Evolutionary conservation across 2,797 vertebrate genomes (phyloP).

Genomic region (Stomatorhinus walkeri): DNA sequence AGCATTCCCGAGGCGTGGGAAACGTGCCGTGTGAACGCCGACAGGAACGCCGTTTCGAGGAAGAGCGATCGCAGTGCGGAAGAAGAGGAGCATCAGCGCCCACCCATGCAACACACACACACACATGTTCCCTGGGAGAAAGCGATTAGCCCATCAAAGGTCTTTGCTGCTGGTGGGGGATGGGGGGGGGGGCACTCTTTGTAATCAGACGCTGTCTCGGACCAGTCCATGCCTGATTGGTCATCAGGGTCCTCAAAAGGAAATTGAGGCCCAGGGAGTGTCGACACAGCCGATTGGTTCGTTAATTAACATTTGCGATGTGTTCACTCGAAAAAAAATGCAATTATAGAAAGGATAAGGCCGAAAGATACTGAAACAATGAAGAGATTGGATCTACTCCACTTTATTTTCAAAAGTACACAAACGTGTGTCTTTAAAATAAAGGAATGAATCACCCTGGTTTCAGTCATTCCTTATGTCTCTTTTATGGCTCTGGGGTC

Average conservation of each 20-base stretch:
- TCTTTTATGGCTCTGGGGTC: background rate
- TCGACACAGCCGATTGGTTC: constrained; percentile 59
- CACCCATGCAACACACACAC: background rate
- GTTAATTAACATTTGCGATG: constrained; percentile 53
- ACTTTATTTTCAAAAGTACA: background rate
- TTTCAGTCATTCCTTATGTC: background rate
- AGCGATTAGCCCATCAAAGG: constrained; percentile 2
- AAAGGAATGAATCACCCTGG: background rate
- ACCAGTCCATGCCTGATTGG: constrained; percentile 77
- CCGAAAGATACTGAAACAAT: background rate
- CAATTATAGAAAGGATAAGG: background rate
- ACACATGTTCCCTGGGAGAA: background rate
- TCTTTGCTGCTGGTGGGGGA: constrained; percentile 4
- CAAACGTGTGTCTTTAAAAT: background rate
- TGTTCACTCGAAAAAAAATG: constrained; percentile 29
- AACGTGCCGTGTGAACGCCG: constrained; percentile 14
- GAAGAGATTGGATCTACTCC: background rate
- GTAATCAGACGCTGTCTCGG: constrained; percentile 71
- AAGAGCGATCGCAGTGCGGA: constrained; percentile 21
- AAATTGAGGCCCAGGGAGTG: constrained; percentile 76
- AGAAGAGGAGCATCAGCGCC: background rate
- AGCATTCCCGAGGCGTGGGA: constrained; percentile 9
- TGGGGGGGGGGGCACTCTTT: constrained; percentile 53
- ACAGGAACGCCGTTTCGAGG: constrained; percentile 21
- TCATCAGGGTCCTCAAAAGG: constrained; percentile 70